These are phyloP conservation scores for Mesopsocus fuscifrons DNA, from an alignment of 2,888 invertebrate species.

Conservation along the genomic window DNA sequence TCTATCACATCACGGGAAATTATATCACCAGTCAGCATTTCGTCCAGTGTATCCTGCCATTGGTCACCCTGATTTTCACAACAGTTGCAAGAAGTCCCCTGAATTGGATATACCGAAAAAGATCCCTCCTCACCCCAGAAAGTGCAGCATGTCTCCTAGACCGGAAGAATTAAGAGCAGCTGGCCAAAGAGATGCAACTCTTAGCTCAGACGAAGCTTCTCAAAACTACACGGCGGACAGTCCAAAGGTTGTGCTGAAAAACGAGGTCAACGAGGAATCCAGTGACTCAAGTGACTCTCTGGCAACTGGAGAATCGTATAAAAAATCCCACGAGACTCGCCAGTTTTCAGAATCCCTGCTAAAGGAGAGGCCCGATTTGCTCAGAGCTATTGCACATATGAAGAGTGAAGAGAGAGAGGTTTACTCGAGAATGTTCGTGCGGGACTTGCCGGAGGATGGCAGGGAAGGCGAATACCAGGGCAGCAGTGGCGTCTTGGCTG, in stretches of 20 bases:
- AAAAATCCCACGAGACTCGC: neutral
- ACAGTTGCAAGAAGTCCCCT: neutral
- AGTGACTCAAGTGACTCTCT: neutral
- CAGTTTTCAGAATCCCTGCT: neutral
- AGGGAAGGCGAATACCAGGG: neutral
- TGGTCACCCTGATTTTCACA: slow-evolving; percentile 20
- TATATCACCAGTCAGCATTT: slow-evolving; percentile 36
- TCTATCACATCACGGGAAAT: neutral
- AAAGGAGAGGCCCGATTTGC: neutral
- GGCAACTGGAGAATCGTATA: neutral
- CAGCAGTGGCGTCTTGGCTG: no score
- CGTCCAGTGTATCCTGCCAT: slow-evolving; percentile 28
- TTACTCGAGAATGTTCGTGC: neutral
- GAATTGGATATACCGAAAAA: neutral
- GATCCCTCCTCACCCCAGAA: no score
- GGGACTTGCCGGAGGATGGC: neutral
- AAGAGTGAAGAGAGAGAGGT: slow-evolving; percentile 1
- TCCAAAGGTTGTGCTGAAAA: neutral
- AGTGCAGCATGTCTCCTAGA: no score
- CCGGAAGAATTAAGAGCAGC: no score
- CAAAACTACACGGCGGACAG: neutral
- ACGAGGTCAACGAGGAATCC: neutral
- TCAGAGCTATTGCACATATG: neutral
- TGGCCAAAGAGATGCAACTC: no score
- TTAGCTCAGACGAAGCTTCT: neutral